These are phyloP conservation scores for Zaprionus obscuricornis DNA, from an alignment of 2,888 invertebrate genomes.

Conservation along the genomic window DNA sequence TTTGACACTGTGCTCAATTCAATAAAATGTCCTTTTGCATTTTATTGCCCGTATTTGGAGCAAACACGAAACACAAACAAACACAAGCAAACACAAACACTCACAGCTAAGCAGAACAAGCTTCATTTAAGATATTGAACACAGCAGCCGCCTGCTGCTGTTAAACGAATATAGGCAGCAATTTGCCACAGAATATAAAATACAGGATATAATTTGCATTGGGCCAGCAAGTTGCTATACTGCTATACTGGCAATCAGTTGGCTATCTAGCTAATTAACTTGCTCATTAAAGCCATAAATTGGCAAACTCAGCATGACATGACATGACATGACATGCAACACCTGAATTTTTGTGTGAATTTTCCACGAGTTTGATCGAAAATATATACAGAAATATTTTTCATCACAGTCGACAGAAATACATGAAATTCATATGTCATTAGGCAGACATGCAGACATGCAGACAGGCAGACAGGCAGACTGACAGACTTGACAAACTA, in stretches of 20 bases:
- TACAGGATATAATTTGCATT: constrained; percentile 37
- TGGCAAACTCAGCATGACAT: constrained; percentile 59
- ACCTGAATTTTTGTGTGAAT: constrained; percentile 41
- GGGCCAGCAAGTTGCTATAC: constrained; percentile 3
- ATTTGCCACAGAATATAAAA: constrained; percentile 31
- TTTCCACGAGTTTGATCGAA: constrained; percentile 16
- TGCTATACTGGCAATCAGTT: no score
- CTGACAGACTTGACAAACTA: no score
- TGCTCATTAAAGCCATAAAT: constrained; percentile 61
- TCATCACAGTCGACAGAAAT: not conserved
- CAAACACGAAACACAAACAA: no score
- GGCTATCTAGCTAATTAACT: constrained; percentile 56
- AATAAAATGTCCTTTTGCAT: constrained; percentile 44
- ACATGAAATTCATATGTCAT: constrained; percentile 22
- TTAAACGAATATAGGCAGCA: constrained; percentile 42
- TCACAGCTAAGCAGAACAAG: no score
- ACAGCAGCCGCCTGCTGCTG: constrained; percentile 23
- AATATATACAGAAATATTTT: constrained; percentile 19
- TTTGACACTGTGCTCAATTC: constrained; percentile 34
- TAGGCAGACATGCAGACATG: constrained; percentile 13
- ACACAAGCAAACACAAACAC: no score
- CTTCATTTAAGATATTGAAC: constrained; percentile 19
- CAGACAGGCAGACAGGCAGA: no score
- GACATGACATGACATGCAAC: constrained; percentile 47
- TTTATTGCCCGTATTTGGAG: constrained; percentile 38